Evolutionary conservation across 2,888 invertebrate genomes (phyloP).

Genomic region (Melipona bicolor): DNA sequence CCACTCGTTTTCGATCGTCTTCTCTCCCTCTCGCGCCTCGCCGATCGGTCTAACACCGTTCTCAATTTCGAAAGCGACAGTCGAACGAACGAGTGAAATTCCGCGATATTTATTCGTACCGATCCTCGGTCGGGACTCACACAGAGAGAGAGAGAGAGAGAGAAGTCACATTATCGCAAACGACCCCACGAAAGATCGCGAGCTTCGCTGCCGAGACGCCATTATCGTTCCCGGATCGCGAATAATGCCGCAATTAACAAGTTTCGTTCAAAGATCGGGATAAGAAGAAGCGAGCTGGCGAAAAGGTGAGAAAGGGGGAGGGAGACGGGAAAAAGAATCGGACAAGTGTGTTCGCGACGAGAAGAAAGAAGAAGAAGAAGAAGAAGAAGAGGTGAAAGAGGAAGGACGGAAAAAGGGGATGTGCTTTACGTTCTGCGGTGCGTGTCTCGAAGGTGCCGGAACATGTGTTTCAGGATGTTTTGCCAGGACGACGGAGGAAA

Average conservation of each 20-base stretch:
- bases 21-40: no score
- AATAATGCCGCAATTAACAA: constrained; percentile 65
- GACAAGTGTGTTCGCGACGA: background rate
- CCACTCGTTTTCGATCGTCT: background rate
- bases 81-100: background rate
- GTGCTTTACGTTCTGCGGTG: constrained; percentile 64
- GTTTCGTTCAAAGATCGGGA: constrained; percentile 1
- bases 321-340: background rate
- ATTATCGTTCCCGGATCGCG: constrained; percentile 63
- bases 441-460: constrained; percentile 72
- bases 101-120: constrained; percentile 14
- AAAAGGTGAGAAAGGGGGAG: background rate
- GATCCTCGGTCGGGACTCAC: background rate
- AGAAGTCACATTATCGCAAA: background rate
- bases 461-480: constrained; percentile 76
- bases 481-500: constrained; percentile 55
- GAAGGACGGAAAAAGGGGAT: constrained; percentile 6
- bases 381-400: background rate
- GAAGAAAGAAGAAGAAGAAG: background rate
- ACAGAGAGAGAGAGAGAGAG: no score
- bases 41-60: background rate
- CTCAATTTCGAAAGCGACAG: background rate
- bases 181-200: constrained; percentile 7
- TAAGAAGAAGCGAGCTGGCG: background rate
- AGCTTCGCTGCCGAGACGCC: constrained; percentile 30